Evolutionary conservation across 2,888 invertebrate genomes (phyloP), one percentile per base, ranked within the genome.

Genomic region (Pseudococcus viburni): DNA sequence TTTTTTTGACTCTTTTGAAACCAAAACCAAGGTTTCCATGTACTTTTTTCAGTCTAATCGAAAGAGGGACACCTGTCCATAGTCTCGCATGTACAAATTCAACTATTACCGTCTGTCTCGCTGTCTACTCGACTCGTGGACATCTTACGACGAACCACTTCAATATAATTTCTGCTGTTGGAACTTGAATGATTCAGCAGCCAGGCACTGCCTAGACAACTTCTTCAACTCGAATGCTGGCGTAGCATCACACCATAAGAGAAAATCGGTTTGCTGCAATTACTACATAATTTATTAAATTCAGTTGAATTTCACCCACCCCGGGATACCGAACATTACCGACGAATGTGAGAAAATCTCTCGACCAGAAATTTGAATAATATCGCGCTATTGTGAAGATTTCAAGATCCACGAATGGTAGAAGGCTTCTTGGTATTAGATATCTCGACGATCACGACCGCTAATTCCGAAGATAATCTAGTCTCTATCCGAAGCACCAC

Each of bases 201-300:
- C 51, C 51, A 73, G 73, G 73, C 73, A 73, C 73, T 73, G 33
- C 73, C 33, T 73, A 73, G 73, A 73, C 73, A 73, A 73, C 73
- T 73, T 73, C n/a, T 73, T 39, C 26, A 73, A 73, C 73, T 73
- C 73, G 73, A 19, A 64, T 64, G 64, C 64, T 19, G 5, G 64
- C 64, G 64, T n/a, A n/a, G 5, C 19, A 6, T 5, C 0, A 19
- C 1, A 64, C n/a, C 5, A 59, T 6, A 64, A 19, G 5, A 64
- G 1, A 6, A 42, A 42, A 42, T 42, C 6, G 3, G 5, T 42
- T 8, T 9, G 8, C 42, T 19, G 64, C 64, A 64, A 64, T 64
- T 64, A 64, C 42, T 0, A 8, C 64, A 19, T 64, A 64, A 64
- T 64, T 64, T 64, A 64, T 64, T 64, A 64, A 64, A 64, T n/a